phyloP scores from a whole-genome alignment of 2,888 invertebrate species.

The Tachystola acroxantha region DNA sequence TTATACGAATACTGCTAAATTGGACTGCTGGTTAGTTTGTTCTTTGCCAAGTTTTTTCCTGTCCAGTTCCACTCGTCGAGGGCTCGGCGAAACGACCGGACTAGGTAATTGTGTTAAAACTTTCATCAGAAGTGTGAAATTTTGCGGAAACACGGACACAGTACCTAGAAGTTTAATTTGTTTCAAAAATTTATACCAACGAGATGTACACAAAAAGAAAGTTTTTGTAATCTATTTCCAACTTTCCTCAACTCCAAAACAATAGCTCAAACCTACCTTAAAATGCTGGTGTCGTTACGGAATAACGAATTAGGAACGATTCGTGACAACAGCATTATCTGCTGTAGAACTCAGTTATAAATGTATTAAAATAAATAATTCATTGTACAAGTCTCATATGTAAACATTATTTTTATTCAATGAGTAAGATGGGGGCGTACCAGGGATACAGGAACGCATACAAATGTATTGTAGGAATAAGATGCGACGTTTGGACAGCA shows the following conservation, averaged over 20 bases:
- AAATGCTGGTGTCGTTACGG: neutral
- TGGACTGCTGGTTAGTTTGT: constrained; percentile 69
- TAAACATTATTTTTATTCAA: constrained; percentile 52
- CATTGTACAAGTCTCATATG: no score
- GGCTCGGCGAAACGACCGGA: constrained; percentile 60
- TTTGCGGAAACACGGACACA: constrained; percentile 54
- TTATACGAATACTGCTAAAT: constrained; percentile 70
- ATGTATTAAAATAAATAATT: constrained; percentile 55
- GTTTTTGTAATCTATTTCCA: constrained; percentile 1
- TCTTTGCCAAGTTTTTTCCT: constrained; percentile 73
- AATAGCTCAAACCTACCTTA: neutral
- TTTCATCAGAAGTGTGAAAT: constrained; percentile 74
- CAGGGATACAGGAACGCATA: constrained; percentile 41
- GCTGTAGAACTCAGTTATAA: constrained; percentile 49
- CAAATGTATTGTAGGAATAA: constrained; percentile 42
- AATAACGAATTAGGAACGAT: constrained; percentile 1
- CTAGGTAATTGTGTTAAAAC: constrained; percentile 75
- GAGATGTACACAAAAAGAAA: constrained; percentile 28
- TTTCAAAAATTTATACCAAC: constrained; percentile 46
- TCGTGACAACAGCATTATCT: constrained; percentile 21
- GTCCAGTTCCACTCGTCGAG: constrained; percentile 50
- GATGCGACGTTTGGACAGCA: constrained; percentile 39
- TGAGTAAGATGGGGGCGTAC: constrained; percentile 33
- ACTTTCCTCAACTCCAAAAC: neutral
- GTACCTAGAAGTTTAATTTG: constrained; percentile 64